Percentiles rank a stretch among this genome's conserved stretches.
These are phyloP conservation scores for Xylophagus ater DNA, from an alignment of 2,888 invertebrate species.

Conservation along the genomic window DNA sequence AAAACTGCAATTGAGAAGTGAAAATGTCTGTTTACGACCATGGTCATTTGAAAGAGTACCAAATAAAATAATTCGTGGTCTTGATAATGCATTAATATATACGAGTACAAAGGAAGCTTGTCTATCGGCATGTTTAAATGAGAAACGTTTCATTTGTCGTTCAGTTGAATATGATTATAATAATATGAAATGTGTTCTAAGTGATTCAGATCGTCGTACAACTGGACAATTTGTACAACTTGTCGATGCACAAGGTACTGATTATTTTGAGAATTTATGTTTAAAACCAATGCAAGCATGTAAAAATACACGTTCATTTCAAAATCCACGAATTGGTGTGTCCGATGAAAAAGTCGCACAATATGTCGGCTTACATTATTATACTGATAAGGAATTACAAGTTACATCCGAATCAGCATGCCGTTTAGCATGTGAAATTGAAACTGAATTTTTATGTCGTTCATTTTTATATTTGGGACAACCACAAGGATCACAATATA, in stretches of 20 bases:
- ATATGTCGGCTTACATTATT: conserved; percentile 83
- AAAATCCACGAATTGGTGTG: conserved; percentile 75
- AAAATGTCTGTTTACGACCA: conserved; percentile 81
- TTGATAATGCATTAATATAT: conserved; percentile 86
- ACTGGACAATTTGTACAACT: conserved; percentile 82
- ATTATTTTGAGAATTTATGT: conserved; percentile 85
- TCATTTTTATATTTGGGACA: conserved; percentile 62
- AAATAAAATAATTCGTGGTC: conserved; percentile 79
- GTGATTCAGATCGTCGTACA: conserved; percentile 79
- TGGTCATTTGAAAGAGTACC: conserved; percentile 92
- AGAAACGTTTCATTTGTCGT: conserved; percentile 84
- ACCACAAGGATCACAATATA: conserved; percentile 64
- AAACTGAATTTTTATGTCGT: conserved; percentile 85
- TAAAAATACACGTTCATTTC: conserved; percentile 68
- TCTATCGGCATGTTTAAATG: conserved; percentile 82
- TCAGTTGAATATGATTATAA: conserved; percentile 91
- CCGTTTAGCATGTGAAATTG: conserved; percentile 80
- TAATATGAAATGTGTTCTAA: conserved; percentile 80
- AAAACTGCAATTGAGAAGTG: conserved; percentile 72
- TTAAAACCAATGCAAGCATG: conserved; percentile 80
- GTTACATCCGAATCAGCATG: conserved; percentile 84
- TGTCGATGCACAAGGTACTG: conserved; percentile 65
- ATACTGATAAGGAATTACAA: conserved; percentile 86
- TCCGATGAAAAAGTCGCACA: conserved; percentile 86
- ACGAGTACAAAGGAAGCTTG: conserved; percentile 92